Evolutionary conservation across 2,113 vertebrate species (phyloP).

Genomic region (Myotis davidii): DNA sequence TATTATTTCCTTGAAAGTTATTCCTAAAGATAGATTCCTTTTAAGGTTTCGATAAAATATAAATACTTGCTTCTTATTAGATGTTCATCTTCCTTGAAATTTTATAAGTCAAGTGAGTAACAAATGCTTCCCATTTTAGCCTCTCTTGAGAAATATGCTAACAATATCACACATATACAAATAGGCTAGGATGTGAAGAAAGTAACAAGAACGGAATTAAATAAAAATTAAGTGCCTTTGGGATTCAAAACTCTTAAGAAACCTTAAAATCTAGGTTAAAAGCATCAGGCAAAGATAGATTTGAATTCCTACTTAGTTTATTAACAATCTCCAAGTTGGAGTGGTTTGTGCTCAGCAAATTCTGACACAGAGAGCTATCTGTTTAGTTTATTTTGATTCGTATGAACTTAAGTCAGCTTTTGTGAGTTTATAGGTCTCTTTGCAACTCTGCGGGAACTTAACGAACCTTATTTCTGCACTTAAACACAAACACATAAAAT

Average conservation of each 20-base stretch:
- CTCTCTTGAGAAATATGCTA: conserved; percentile 64
- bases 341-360: background rate
- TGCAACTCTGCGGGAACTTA: background rate
- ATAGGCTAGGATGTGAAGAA: conserved; percentile 67
- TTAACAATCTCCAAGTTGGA: background rate
- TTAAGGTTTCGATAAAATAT: background rate
- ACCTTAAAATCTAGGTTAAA: conserved; percentile 61
- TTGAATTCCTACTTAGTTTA: background rate
- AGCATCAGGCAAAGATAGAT: conserved; percentile 1
- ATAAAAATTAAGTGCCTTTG: conserved; percentile 49
- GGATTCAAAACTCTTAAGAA: conserved; percentile 49
- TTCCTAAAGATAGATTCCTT: conserved; percentile 22
- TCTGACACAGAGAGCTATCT: background rate
- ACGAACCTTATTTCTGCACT: background rate
- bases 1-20: conserved; percentile 49
- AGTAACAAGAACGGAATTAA: conserved; percentile 58
- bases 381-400: conserved; percentile 40
- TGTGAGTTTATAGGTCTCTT: background rate
- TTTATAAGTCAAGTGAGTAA: conserved; percentile 49
- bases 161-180: conserved; percentile 66
- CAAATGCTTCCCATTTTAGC: conserved; percentile 62
- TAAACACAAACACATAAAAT: background rate
- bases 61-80: conserved; percentile 29
- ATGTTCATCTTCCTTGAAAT: conserved; percentile 22
- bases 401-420: conserved; percentile 6